Percentiles rank a stretch among this genome's conserved stretches.
Conservation (phyloP, 2,888 invertebrate genomes). For the Drosophila macrospina region DNA sequence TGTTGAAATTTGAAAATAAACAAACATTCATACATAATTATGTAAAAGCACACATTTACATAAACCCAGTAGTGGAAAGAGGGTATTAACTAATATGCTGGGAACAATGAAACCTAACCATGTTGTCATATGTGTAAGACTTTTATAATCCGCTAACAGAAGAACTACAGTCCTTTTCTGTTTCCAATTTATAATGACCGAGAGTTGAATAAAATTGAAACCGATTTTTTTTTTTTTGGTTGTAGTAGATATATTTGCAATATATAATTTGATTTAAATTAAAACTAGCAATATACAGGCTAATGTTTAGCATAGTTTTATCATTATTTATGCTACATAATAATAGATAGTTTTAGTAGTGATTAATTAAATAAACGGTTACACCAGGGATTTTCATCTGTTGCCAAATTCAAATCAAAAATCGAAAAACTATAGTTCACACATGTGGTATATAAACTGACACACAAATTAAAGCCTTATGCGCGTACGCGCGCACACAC, state of each 20-base stretch:
- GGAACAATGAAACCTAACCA: too few species aligned
- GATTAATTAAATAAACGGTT: slow-evolving; percentile 54
- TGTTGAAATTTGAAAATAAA: too few species aligned
- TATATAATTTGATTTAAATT: slow-evolving; percentile 79
- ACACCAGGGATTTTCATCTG: slow-evolving; percentile 49
- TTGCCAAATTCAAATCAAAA: slow-evolving; percentile 43
- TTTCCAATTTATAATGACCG: not conserved
- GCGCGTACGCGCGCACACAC: slow-evolving; percentile 24
- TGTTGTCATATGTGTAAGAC: too few species aligned
- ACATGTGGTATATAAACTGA: slow-evolving; percentile 25
- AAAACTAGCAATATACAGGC: slow-evolving; percentile 77
- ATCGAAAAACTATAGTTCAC: slow-evolving; percentile 40
- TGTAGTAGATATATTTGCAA: slow-evolving; percentile 72
- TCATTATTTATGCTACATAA: slow-evolving; percentile 63
- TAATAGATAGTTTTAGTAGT: slow-evolving; percentile 46
- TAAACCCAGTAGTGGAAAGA: too few species aligned
- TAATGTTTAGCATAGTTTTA: slow-evolving; percentile 54
- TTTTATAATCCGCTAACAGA: too few species aligned
- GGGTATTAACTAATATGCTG: too few species aligned
- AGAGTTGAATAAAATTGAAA: not conserved
- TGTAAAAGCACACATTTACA: too few species aligned
- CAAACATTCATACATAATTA: too few species aligned
- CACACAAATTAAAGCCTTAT: slow-evolving; percentile 69
- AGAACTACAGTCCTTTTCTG: too few species aligned
- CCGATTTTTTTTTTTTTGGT: slow-evolving; percentile 38